Evolutionary conservation across 2,888 invertebrate species (phyloP).

Genomic region (Thymelicus lineola): DNA sequence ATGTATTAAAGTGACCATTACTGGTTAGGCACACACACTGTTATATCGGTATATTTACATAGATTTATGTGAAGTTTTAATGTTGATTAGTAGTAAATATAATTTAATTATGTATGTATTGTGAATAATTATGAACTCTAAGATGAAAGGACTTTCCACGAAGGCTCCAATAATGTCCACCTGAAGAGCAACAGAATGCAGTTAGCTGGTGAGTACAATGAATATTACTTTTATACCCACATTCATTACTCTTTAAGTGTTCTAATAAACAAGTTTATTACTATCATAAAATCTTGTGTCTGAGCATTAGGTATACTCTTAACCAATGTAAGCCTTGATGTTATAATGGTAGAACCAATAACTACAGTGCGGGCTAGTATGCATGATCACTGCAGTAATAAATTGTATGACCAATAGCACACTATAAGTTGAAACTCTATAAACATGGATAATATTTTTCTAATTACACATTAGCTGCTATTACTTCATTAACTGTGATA

Average conservation of each 20-base stretch:
- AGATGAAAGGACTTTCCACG: not conserved
- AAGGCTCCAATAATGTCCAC: conserved; percentile 3
- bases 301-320: too few species aligned
- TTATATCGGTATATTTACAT: not conserved
- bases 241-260: not conserved
- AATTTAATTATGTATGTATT: conserved; percentile 7
- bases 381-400: too few species aligned
- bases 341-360: too few species aligned
- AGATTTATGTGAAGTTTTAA: conserved; percentile 8
- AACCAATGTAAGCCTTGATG: too few species aligned
- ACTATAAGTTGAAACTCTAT: too few species aligned
- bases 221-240: not conserved
- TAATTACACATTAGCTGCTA: too few species aligned
- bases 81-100: conserved; percentile 12
- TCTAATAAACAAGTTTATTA: too few species aligned
- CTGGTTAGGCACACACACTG: not conserved
- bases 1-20: not conserved
- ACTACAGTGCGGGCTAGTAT: too few species aligned
- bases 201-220: conserved; percentile 10
- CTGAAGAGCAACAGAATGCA: not conserved
- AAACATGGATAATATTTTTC: too few species aligned
- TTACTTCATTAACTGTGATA: too few species aligned
- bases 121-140: conserved; percentile 25
- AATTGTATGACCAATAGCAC: too few species aligned
- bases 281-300: too few species aligned